phyloP scores from a whole-genome alignment of 2,797 vertebrate genomes.

The Sebastiscus albofasciatus region DNA sequence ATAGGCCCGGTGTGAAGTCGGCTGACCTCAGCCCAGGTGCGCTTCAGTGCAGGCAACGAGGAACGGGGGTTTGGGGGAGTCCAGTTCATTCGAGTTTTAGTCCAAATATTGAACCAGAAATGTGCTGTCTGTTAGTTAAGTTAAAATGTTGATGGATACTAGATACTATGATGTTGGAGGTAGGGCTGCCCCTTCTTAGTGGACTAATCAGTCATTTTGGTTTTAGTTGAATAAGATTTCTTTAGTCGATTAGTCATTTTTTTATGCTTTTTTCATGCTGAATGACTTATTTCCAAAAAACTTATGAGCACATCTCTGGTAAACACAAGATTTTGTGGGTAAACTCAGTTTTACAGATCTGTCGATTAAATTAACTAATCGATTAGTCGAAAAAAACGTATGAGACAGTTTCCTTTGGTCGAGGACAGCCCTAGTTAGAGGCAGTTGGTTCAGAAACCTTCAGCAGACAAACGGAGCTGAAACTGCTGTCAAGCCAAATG shows the following conservation, averaged over 20 bases:
- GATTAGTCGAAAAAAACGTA: not conserved
- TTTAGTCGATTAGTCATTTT: too few species aligned
- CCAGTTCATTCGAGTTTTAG: not conserved
- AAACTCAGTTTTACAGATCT: not conserved
- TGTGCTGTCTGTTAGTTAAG: not conserved
- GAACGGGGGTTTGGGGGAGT: not conserved
- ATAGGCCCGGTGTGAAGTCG: slow-evolving; percentile 55
- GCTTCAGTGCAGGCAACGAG: not conserved
- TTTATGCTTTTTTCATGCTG: too few species aligned
- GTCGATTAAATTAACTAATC: not conserved
- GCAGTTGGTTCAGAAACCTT: not conserved
- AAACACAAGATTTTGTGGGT: too few species aligned
- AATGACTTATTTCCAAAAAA: too few species aligned
- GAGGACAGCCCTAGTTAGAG: not conserved
- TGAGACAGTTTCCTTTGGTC: not conserved
- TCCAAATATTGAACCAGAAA: not conserved
- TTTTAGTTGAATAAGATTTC: not conserved
- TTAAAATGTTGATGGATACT: too few species aligned
- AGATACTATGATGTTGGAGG: too few species aligned
- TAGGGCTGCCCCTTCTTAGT: not conserved
- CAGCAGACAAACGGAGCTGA: not conserved
- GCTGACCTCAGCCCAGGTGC: slow-evolving; percentile 36
- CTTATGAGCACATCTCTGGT: too few species aligned
- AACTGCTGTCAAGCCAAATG: not conserved
- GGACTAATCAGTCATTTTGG: not conserved